Conservation (phyloP, 2,797 vertebrate genomes). For the Rhincodon typus region DNA sequence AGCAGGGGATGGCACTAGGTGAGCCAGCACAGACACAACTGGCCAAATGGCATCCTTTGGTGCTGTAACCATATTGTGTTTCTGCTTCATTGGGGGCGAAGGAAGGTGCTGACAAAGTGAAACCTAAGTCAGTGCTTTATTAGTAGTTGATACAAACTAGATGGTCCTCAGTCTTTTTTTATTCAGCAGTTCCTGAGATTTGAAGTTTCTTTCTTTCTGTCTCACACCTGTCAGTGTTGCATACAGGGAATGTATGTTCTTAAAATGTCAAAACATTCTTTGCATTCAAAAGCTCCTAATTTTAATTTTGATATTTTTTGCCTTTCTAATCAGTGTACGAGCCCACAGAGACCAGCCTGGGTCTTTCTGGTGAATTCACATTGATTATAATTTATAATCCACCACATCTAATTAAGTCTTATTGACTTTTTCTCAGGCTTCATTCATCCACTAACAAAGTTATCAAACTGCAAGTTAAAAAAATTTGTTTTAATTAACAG, state of each 20-base stretch:
- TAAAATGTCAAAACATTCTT: not conserved
- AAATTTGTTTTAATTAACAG: not conserved
- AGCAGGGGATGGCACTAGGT: not conserved
- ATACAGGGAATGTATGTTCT: not conserved
- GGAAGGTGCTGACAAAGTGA: not conserved
- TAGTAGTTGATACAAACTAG: not conserved
- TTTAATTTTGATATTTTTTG: not conserved
- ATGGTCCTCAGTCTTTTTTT: not conserved
- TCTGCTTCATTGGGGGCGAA: not conserved
- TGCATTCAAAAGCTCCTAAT: not conserved
- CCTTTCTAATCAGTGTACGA: not conserved
- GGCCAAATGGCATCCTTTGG: not conserved
- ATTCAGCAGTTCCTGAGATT: not conserved
- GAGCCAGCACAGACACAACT: not conserved
- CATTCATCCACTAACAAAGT: not conserved
- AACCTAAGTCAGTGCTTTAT: not conserved
- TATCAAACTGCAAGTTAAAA: not conserved
- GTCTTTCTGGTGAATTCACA: conserved; percentile 29
- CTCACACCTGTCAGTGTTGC: not conserved
- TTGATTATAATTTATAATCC: conserved; percentile 21
- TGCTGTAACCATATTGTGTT: not conserved
- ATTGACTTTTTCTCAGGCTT: not conserved
- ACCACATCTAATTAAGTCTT: not conserved
- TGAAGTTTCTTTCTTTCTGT: not conserved
- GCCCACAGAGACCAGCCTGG: not conserved